These are phyloP conservation scores for Enteromius mattozi DNA, from an alignment of 2,797 vertebrate species.

Conservation along the genomic window DNA sequence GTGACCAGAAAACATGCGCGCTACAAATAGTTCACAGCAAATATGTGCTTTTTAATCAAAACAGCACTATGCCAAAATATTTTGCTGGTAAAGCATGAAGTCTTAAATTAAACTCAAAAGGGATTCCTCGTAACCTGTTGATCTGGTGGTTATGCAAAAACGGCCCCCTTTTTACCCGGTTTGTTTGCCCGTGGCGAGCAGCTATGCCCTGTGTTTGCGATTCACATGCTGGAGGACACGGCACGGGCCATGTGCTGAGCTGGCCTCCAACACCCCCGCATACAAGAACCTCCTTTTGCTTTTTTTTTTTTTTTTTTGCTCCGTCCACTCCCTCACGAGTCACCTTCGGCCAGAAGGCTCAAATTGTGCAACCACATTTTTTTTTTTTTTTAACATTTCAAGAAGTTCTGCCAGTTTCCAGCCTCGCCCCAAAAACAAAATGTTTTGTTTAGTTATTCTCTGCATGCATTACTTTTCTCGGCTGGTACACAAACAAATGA, in stretches of 20 bases:
- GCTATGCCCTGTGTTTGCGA: conserved; percentile 78
- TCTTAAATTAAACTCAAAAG: conserved; percentile 72
- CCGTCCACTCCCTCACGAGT: conserved; percentile 8
- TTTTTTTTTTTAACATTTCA: conserved; percentile 56
- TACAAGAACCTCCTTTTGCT: conserved; percentile 72
- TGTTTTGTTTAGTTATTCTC: conserved; percentile 73
- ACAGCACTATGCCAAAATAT: conserved; percentile 65
- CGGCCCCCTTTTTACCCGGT: conserved; percentile 61
- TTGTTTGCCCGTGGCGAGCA: conserved; percentile 77
- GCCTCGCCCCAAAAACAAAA: conserved; percentile 70
- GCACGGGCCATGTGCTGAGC: conserved; percentile 72
- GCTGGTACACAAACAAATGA: conserved; percentile 67
- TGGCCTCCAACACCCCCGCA: conserved; percentile 72
- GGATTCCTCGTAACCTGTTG: conserved; percentile 74
- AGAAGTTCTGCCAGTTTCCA: conserved; percentile 64
- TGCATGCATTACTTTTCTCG: conserved; percentile 64
- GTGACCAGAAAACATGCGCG: conserved; percentile 59
- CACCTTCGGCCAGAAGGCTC: conserved; percentile 68
- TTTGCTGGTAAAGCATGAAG: conserved; percentile 63
- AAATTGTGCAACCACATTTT: conserved; percentile 59
- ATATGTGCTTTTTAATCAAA: conserved; percentile 73
- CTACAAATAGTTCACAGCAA: conserved; percentile 77
- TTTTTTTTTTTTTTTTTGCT: conserved; percentile 27
- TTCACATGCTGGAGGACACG: conserved; percentile 79
- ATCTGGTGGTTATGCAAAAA: conserved; percentile 65